A percentile compares a stretch with the other conserved stretches of the same genome.
These are phyloP conservation scores for Sclerodermus sp. DNA, from an alignment of 2,888 invertebrate species.

Conservation along the genomic window DNA sequence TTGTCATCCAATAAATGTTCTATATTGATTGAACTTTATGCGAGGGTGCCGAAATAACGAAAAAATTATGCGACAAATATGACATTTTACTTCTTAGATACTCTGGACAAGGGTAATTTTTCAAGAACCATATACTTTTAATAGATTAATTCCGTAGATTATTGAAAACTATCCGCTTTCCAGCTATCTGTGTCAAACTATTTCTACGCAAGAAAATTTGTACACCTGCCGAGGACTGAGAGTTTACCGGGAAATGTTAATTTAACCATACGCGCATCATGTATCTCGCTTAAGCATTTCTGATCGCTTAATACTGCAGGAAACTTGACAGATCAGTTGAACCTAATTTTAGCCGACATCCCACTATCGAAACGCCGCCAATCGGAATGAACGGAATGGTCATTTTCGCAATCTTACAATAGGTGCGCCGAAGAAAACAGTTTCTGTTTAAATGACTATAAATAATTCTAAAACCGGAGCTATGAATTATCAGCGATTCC, in stretches of 20 bases:
- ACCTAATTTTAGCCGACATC: slow-evolving; percentile 29
- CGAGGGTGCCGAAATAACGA: too few relatives aligned
- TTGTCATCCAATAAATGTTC: too few relatives aligned
- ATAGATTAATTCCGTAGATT: too few relatives aligned
- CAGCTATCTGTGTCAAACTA: too few relatives aligned
- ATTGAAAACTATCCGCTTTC: too few relatives aligned
- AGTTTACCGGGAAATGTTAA: neutral
- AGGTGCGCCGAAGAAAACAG: neutral
- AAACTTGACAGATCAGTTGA: slow-evolving; percentile 23
- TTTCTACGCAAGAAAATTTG: too few relatives aligned
- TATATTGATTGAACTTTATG: too few relatives aligned
- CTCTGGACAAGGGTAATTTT: too few relatives aligned
- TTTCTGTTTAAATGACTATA: neutral
- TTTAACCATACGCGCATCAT: slow-evolving; percentile 1
- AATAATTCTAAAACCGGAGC: neutral
- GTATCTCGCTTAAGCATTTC: neutral
- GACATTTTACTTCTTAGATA: too few relatives aligned
- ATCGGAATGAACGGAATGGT: slow-evolving; percentile 13
- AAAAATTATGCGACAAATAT: too few relatives aligned
- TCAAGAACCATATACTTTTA: too few relatives aligned
- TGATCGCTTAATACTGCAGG: slow-evolving; percentile 17
- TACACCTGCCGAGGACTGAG: too few relatives aligned
- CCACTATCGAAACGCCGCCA: slow-evolving; percentile 20
- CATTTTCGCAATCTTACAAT: slow-evolving; percentile 5
- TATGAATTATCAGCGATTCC: neutral